Evolutionary conservation across 2,888 invertebrate genomes (phyloP), one percentile per base, ranked within the genome.

Genomic region (Noctua janthina): DNA sequence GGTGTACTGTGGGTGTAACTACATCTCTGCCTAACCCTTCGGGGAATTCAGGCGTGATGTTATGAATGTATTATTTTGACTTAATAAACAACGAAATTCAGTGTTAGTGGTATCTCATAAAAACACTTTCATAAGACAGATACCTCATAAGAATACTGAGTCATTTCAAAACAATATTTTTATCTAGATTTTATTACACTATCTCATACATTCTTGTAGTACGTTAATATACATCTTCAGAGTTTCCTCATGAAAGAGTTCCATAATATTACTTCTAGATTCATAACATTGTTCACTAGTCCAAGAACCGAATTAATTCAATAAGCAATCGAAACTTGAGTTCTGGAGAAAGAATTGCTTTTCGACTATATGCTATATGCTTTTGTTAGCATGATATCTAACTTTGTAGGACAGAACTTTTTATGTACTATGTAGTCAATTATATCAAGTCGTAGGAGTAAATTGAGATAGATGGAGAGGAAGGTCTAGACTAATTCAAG

Each of bases 201-300:
- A 67, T 64, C 74, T 64, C 68, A 85, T 72, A 79, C 54, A 82
- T 84, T 67, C 80, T 80, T 82, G 49, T 68, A 68, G 39, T n/a
- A 39, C 17, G 70, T 29, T 35, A 35, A 46, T 75, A 77, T 81
- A 81, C 71, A 81, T 51, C 64, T 76, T 69, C 70, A 67, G 89
- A 90, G 78, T 90, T 89, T 81, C 59, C 56, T 79, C 85, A 78
- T 84, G 84, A 88, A 88, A 81, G 29, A 74, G 68, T 76, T 82
- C 35, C 77, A 80, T 87, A 78, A 86, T 54, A 70, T 76, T 76
- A 83, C 67, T 83, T 76, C 59, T 76, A 71, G 73, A 75, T 72
- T 69, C 83, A 82, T 77, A 81, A 49, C 67, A 78, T 39, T 72
- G 69, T 85, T 87, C 74, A 72, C 62, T 79, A 74, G 64, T 78